A percentile compares a stretch with the other conserved stretches of the same genome.
Conservation (phyloP, 2,113 vertebrate genomes). For the Hemicordylus capensis region DNA sequence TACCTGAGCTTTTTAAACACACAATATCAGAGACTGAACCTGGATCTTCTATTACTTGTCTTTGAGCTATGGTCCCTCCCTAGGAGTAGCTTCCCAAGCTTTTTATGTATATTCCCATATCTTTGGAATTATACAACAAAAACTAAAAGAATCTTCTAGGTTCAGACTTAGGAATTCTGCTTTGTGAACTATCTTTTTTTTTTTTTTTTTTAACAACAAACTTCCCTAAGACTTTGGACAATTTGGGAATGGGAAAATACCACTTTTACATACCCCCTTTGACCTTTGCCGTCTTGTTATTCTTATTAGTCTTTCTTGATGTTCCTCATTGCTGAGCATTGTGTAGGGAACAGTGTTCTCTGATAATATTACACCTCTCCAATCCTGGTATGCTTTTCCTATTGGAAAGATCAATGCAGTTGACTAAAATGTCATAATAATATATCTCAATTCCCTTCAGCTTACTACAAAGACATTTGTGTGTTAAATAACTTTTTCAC, state of each 20-base stretch:
- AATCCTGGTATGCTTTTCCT: conserved; percentile 44
- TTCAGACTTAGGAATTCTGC: background rate
- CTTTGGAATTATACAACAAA: background rate
- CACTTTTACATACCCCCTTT: conserved; percentile 9
- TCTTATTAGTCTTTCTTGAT: background rate
- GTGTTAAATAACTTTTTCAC: background rate
- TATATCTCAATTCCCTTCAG: background rate
- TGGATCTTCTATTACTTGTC: background rate
- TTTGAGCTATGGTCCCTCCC: background rate
- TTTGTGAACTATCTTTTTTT: too few species aligned
- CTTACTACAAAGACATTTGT: background rate
- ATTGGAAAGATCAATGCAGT: conserved; percentile 34
- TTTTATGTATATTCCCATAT: background rate
- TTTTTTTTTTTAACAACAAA: too few species aligned
- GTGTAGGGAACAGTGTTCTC: conserved; percentile 20
- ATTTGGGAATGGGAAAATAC: background rate
- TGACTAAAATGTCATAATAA: conserved; percentile 46
- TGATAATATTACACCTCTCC: conserved; percentile 40
- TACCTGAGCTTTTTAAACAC: background rate
- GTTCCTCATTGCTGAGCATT: background rate
- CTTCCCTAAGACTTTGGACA: background rate
- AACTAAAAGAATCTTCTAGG: background rate
- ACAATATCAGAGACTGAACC: background rate
- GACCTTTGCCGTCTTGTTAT: background rate
- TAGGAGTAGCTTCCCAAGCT: background rate